Conservation (phyloP, 2,113 vertebrate genomes). For the Echinops telfairi region DNA sequence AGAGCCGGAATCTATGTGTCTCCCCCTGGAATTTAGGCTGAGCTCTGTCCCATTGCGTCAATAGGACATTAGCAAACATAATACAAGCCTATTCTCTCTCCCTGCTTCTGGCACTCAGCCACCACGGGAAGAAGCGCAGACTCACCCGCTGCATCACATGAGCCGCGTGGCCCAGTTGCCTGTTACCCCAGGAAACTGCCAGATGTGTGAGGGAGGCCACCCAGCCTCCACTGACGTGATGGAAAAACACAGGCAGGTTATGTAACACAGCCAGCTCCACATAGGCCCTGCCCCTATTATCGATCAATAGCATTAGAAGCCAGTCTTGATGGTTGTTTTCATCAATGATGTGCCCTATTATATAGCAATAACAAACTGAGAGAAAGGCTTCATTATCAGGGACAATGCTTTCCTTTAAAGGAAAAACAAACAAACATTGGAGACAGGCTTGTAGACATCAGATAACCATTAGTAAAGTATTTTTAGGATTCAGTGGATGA, state of each 20-base stretch:
- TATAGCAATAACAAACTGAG: background rate
- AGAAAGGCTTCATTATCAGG: background rate
- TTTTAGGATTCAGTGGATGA: background rate
- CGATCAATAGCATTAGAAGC: background rate
- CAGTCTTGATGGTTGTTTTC: background rate
- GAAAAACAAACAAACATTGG: background rate
- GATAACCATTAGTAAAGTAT: background rate
- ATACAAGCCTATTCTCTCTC: background rate
- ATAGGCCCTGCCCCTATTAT: background rate
- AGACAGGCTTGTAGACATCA: slow-evolving; percentile 12
- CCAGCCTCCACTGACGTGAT: background rate
- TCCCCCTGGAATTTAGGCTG: background rate
- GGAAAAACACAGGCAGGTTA: background rate
- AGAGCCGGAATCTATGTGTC: background rate
- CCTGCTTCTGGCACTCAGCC: background rate
- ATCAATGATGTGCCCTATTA: slow-evolving; percentile 17
- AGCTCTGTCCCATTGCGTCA: background rate
- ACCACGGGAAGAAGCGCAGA: background rate
- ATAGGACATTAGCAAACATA: background rate
- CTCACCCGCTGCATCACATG: background rate
- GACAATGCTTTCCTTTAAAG: background rate
- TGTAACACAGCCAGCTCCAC: background rate
- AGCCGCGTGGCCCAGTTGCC: background rate
- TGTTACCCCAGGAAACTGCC: background rate
- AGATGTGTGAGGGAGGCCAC: background rate